These are phyloP conservation scores for Yponomeuta evonymella DNA, from an alignment of 2,888 invertebrate species.

Conservation along the genomic window DNA sequence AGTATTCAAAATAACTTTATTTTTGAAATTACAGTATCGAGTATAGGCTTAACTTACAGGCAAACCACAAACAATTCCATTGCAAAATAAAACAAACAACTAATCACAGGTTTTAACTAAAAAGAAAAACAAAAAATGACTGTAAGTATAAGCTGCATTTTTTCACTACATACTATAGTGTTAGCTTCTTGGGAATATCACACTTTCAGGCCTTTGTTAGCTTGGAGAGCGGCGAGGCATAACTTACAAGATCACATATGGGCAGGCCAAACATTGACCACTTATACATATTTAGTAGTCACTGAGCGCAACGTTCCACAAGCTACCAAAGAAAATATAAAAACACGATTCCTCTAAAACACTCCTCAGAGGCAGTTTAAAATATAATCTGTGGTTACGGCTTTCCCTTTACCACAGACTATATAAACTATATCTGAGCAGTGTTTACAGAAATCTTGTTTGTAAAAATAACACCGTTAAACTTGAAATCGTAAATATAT, in stretches of 20 bases:
- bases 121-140: constrained; percentile 45
- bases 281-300: not conserved
- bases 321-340: not conserved
- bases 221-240: not conserved
- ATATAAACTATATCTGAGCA: no score
- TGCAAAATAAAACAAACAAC: constrained; percentile 39
- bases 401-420: no score
- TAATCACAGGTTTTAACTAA: constrained; percentile 45
- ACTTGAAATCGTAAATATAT: constrained; percentile 43
- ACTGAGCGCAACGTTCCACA: not conserved
- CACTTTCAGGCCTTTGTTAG: constrained; percentile 27
- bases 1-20: constrained; percentile 67
- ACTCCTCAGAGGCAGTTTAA: no score
- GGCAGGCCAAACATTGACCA: not conserved
- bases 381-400: no score
- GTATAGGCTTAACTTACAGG: constrained; percentile 38
- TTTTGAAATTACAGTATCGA: constrained; percentile 46
- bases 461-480: no score
- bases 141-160: constrained; percentile 39
- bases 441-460: no score
- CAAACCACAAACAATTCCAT: constrained; percentile 59
- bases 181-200: constrained; percentile 48
- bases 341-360: no score
- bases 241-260: not conserved
- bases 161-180: constrained; percentile 22